A percentile compares a stretch with the other conserved stretches of the same genome.
These are phyloP conservation scores for Nothocercus julius DNA, from an alignment of 2,113 vertebrate species.

Conservation along the genomic window DNA sequence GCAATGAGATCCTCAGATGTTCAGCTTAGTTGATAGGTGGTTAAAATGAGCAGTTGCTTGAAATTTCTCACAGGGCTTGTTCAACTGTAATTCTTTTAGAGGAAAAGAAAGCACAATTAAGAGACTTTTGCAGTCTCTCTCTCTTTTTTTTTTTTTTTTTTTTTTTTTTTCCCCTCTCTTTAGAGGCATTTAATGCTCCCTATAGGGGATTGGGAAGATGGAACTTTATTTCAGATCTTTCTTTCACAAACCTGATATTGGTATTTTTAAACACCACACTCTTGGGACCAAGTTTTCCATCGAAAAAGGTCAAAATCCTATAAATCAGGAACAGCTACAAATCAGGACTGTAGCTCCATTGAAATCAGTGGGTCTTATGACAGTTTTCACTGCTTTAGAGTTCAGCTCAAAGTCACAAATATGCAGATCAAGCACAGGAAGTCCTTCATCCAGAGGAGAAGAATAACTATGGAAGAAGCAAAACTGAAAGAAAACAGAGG, in stretches of 20 bases:
- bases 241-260: neutral
- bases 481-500: neutral
- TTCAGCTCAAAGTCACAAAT: neutral
- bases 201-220: neutral
- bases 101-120: constrained; percentile 41
- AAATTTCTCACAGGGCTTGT: constrained; percentile 32
- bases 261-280: neutral
- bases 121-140: neutral
- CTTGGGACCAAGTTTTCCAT: neutral
- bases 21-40: constrained; percentile 45
- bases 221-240: neutral
- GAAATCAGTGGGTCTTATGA: neutral
- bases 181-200: neutral
- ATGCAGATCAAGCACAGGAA: neutral
- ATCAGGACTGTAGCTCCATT: neutral
- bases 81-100: constrained; percentile 25
- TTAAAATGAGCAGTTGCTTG: constrained; percentile 34
- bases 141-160: neutral
- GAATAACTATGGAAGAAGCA: neutral
- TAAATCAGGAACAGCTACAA: neutral
- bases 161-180: neutral
- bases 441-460: neutral
- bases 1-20: constrained; percentile 43
- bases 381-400: neutral
- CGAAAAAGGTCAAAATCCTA: neutral